A percentile compares a stretch with the other conserved stretches of the same genome.
Evolutionary conservation across 2,113 vertebrate genomes (phyloP).

Genomic region (Boulengeromyrus knoepffleri): DNA sequence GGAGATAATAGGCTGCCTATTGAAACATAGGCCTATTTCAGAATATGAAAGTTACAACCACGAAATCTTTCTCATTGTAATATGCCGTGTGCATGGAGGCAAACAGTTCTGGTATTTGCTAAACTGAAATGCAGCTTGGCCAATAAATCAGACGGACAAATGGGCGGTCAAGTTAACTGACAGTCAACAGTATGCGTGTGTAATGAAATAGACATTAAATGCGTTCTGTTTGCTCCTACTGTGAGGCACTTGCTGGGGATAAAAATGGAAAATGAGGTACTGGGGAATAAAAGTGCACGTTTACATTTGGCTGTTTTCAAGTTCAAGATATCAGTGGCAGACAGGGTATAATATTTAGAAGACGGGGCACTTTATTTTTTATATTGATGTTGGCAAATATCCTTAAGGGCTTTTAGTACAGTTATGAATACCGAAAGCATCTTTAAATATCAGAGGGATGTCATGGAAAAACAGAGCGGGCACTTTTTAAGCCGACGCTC

Average conservation of each 20-base stretch:
- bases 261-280: slow-evolving; percentile 14
- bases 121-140: background rate
- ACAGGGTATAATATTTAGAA: slow-evolving; percentile 30
- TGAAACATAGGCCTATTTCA: background rate
- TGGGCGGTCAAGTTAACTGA: background rate
- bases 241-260: background rate
- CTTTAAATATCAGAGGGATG: slow-evolving; percentile 11
- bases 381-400: slow-evolving; percentile 26
- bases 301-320: slow-evolving; percentile 18
- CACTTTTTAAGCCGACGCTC: background rate
- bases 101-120: background rate
- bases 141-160: background rate
- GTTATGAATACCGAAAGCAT: slow-evolving; percentile 18
- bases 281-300: slow-evolving; percentile 10
- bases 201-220: background rate
- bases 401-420: slow-evolving; percentile 25
- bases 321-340: slow-evolving; percentile 17
- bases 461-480: background rate
- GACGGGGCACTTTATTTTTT: slow-evolving; percentile 21
- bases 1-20: background rate
- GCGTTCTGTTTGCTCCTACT: background rate
- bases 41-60: background rate
- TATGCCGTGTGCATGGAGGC: background rate
- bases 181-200: background rate
- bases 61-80: background rate